Evolutionary conservation across 2,888 invertebrate species (phyloP), one percentile per base, ranked within the genome.

Genomic region (Tipula helvola): DNA sequence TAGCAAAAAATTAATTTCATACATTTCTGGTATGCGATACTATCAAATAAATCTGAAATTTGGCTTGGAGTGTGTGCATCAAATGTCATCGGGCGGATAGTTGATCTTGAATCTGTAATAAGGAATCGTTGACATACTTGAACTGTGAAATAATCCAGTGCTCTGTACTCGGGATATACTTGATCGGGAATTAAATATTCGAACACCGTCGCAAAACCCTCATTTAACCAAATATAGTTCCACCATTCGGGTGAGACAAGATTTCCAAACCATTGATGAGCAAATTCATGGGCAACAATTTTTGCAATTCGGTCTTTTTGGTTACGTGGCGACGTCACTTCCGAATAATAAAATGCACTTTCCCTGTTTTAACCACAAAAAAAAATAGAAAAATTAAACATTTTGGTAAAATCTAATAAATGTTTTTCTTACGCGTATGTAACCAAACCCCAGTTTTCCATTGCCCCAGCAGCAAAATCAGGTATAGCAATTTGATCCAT

Each of bases 401-500:
- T 39, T 5, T 39, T 7, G 39, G 5, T 39, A 7, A 5, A 39
- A 2, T 39, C 2, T 39, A 39, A 39, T 39, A 39, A 44, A 85
- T 3, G 3, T 7, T 18, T 10, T 42, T 44, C 85, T 86, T 86
- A 47, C 84, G 39, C 90, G 86, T 91, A 91, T 2, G 96, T 96
- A 42, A 97, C 95, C 83, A 98, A 91, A 5, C 98, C 98, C 97
- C 98, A 98, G 90, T 98, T 98, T 90, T 98, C 97, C 97, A 98
- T 98, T 52, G 97, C 97, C 28, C 96, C 96, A 88, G 96, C 95
- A 39, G 94, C 93, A 89, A 97, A 97, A 89, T 97, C 96, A 0
- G 97, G 96, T 10, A 98, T 94, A 0, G 96, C 96, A 1, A 96
- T 95, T 95, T 97, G 96, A 90, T 98, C 97, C 89, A 96, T 93